A percentile compares a stretch with the other conserved stretches of the same genome.
Evolutionary conservation across 1,140 invertebrate genomes (phyloP).

Genomic region (Hyles euphorbiae): DNA sequence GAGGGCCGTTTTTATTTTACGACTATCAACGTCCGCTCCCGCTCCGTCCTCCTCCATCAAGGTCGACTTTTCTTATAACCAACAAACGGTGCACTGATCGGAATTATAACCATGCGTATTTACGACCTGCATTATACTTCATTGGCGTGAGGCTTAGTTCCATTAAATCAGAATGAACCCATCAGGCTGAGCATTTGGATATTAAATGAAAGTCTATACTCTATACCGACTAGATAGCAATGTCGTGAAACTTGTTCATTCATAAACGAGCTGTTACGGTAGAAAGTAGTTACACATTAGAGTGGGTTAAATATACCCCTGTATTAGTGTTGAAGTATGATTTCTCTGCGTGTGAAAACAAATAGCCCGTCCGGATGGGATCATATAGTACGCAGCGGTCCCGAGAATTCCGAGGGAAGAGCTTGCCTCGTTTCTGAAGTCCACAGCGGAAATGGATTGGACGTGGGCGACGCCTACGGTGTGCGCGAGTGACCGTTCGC

Average conservation of each 20-base stretch:
- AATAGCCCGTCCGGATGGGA: constrained; percentile 9
- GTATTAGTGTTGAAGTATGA: neutral
- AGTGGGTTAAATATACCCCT: too few species aligned
- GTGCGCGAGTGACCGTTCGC: constrained; percentile 45
- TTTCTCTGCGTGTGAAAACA: constrained; percentile 16
- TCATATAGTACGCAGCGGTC: constrained; percentile 1
- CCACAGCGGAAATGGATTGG: constrained; percentile 45
- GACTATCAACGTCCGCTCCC: constrained; percentile 64
- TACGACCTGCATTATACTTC: too few species aligned
- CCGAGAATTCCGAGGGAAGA: constrained; percentile 33
- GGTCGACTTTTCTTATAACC: constrained; percentile 47
- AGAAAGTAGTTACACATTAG: too few species aligned
- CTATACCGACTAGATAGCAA: too few species aligned
- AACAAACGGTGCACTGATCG: constrained; percentile 32
- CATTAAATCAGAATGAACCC: too few species aligned
- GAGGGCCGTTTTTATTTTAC: constrained; percentile 66
- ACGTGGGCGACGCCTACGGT: constrained; percentile 57
- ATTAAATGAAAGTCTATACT: too few species aligned
- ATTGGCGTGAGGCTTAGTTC: too few species aligned
- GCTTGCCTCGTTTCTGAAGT: constrained; percentile 32
- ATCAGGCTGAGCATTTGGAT: too few species aligned
- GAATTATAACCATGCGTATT: constrained; percentile 17
- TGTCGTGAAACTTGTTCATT: too few species aligned
- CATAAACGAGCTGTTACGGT: too few species aligned
- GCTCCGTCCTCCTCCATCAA: constrained; percentile 54